Evolutionary conservation across 1,140 invertebrate genomes (phyloP), one percentile per base, ranked within the genome.

Genomic region (Camponotus floridanus): DNA sequence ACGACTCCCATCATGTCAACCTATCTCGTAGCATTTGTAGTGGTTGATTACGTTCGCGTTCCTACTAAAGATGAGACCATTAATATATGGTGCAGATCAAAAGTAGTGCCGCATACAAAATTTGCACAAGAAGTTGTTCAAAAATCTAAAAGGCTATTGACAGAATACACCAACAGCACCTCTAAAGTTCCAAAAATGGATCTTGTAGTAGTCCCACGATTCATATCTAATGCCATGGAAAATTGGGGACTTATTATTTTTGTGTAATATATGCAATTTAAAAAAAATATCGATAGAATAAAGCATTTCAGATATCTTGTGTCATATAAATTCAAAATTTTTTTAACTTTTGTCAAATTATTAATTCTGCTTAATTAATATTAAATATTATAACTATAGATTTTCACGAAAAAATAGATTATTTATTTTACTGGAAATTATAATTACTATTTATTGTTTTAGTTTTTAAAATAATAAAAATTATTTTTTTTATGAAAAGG

Each of bases 221-320:
- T 98, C 94, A 95, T 96, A 5, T 97, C 97, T 1, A 98, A 97
- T 45, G 98, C 98, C 26, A 98, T 98, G 97, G 98, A 98, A 93
- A 98, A 98, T 94, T 98, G 97, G 96, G 97, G 96, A 18, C 90
- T 97, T 1, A 95, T 97, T 9, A 96, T 96, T 15, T 97, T 96
- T 83, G 92, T 95, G 95, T 96, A 95, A 95, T 91, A 92, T 6
- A n/a, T 8, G 11, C 62, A 45, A 45, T 36, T 42, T 15, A 45
- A 42, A 1, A 33, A 8, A 84, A 61, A 59, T 64, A 31, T 11
- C 61, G 62, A 39, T 26, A 59, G n/a, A 62, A 21, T 4, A n/a
- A 36, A 9, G 4, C 15, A 15, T 31, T 13, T 5, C n/a, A 2
- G 8, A 13, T 0, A 11, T 6, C 18, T 73, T n/a, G 31, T 51